phyloP scores from a whole-genome alignment of 2,113 vertebrate species.

The Scomber colias region DNA sequence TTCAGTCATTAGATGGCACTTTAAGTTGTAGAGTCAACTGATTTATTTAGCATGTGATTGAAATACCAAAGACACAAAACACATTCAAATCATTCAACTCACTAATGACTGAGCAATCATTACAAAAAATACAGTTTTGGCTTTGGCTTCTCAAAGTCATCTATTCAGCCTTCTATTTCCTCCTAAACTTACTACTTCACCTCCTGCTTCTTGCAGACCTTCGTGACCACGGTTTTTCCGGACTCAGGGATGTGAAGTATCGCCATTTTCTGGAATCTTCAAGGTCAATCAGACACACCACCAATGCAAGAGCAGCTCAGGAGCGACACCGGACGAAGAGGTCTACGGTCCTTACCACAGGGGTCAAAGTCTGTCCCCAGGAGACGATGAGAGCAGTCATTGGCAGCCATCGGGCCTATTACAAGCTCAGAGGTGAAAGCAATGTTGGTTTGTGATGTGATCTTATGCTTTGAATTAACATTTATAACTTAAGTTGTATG shows the following conservation, averaged over 20 bases:
- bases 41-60: too few relatives aligned
- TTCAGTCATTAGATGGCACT: too few relatives aligned
- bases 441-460: conserved; percentile 2
- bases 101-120: background rate
- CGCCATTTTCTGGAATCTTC: conserved; percentile 83
- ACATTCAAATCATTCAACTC: background rate
- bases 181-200: conserved; percentile 2
- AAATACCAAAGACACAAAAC: background rate
- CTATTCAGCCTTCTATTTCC: background rate
- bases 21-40: too few relatives aligned
- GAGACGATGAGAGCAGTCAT: conserved; percentile 91
- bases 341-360: conserved; percentile 86
- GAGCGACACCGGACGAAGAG: conserved; percentile 87
- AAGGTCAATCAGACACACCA: conserved; percentile 78
- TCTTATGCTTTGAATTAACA: conserved; percentile 9
- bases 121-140: conserved; percentile 4
- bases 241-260: conserved; percentile 86
- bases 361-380: conserved; percentile 92
- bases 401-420: conserved; percentile 92
- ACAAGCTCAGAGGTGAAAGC: conserved; percentile 91
- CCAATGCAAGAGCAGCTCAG: conserved; percentile 82
- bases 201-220: conserved; percentile 82
- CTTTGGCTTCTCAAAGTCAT: background rate
- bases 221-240: conserved; percentile 77
- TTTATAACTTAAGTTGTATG: conserved; percentile 35